phyloP scores from a whole-genome alignment of 2,888 invertebrate species.

The Mechanitis mazaeus region DNA sequence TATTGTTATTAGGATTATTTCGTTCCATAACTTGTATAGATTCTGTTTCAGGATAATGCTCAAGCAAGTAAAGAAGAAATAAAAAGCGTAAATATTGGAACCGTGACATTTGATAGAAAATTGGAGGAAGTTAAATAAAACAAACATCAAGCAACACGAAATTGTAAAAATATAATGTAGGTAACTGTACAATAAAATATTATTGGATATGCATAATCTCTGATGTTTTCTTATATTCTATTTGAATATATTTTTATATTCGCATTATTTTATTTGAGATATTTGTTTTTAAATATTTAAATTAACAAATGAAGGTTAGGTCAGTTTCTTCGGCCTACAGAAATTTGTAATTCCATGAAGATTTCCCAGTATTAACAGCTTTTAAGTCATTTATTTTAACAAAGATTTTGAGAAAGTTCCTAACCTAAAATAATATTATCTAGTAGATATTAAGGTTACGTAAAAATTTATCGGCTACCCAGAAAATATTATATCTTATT shows the following conservation, averaged over 20 bases:
- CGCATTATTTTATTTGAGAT: background rate
- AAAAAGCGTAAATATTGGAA: constrained; percentile 68
- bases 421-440: too few relatives aligned
- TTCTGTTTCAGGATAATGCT: constrained; percentile 32
- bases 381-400: too few relatives aligned
- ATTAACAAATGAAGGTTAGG: too few relatives aligned
- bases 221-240: background rate
- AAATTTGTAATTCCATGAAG: too few relatives aligned
- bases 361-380: too few relatives aligned
- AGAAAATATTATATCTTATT: too few relatives aligned
- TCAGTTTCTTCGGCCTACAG: too few relatives aligned
- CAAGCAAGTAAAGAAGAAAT: constrained; percentile 65
- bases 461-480: too few relatives aligned
- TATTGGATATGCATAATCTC: constrained; percentile 3
- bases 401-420: too few relatives aligned
- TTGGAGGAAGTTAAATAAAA: constrained; percentile 64
- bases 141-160: background rate
- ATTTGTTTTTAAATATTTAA: too few relatives aligned
- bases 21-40: background rate
- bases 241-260: background rate
- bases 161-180: constrained; percentile 11
- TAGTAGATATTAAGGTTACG: too few relatives aligned
- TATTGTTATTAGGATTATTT: background rate
- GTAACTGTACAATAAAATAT: constrained; percentile 14
- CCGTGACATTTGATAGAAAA: constrained; percentile 65